These are phyloP conservation scores for Brachionus koreanus DNA, from an alignment of 1,140 invertebrate species.

Conservation along the genomic window DNA sequence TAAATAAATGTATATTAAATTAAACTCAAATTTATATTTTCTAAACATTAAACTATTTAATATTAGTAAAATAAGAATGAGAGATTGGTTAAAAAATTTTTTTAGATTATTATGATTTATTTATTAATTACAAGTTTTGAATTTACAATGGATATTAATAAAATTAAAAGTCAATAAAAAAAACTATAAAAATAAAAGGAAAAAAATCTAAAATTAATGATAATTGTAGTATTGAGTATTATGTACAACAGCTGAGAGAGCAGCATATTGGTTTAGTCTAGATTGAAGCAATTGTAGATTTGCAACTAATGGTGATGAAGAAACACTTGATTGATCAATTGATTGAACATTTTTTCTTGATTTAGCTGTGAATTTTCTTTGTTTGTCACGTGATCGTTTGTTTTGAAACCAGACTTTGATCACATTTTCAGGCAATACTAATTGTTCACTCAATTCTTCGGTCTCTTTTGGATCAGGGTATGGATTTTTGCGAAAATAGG, in stretches of 20 bases:
- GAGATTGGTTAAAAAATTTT: too few relatives aligned
- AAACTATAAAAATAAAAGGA: neutral
- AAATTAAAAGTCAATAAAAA: neutral
- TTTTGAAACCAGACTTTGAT: constrained; percentile 45
- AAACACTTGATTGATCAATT: neutral
- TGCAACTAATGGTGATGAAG: neutral
- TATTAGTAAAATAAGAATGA: too few relatives aligned
- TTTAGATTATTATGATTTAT: too few relatives aligned
- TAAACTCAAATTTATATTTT: too few relatives aligned
- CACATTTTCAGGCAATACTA: constrained; percentile 32
- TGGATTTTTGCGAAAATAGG: constrained; percentile 17
- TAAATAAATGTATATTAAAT: too few relatives aligned
- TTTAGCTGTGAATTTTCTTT: constrained; percentile 1
- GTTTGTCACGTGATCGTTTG: constrained; percentile 43
- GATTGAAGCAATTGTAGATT: constrained; percentile 24
- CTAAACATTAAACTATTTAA: too few relatives aligned
- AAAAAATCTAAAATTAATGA: neutral
- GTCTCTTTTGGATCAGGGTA: constrained; percentile 44
- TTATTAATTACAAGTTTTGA: neutral
- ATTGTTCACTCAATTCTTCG: constrained; percentile 10
- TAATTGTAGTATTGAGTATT: neutral
- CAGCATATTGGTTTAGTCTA: neutral
- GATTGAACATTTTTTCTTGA: constrained; percentile 5
- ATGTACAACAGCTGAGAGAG: neutral
- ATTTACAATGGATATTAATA: neutral